Conservation (phyloP, 2,113 vertebrate genomes). For the Cochlearius cochlearius region DNA sequence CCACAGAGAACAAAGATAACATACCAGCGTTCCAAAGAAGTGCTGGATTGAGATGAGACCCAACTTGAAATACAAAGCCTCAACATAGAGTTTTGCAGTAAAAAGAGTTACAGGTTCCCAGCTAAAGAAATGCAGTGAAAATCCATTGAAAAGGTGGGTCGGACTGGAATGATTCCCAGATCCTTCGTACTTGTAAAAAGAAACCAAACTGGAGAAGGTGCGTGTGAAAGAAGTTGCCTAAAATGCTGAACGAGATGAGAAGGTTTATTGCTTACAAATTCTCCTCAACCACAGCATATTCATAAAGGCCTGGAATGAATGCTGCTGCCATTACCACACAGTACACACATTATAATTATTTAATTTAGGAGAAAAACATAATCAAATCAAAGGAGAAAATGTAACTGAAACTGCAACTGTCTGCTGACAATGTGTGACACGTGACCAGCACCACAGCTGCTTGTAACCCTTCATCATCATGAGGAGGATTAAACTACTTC, state of each 20-base stretch:
- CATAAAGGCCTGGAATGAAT: background rate
- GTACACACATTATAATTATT: conserved; percentile 47
- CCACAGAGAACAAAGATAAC: conserved; percentile 40
- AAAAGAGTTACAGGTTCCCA: background rate
- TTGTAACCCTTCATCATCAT: conserved; percentile 24
- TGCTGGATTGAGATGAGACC: background rate
- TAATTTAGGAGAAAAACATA: conserved; percentile 48
- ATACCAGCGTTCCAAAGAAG: background rate
- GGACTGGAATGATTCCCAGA: background rate
- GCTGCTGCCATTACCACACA: background rate
- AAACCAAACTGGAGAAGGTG: background rate
- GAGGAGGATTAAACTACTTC: background rate
- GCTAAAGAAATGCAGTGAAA: background rate
- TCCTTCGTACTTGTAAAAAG: background rate
- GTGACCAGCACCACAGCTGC: background rate
- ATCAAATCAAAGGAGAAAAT: conserved; percentile 58
- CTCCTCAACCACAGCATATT: background rate
- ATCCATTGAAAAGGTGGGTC: background rate
- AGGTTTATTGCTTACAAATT: conserved; percentile 7
- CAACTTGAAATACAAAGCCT: background rate
- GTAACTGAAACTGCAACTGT: conserved; percentile 48
- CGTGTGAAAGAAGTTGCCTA: background rate
- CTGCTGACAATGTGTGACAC: background rate
- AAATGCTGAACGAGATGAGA: background rate
- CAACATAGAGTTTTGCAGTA: background rate